Evolutionary conservation across 2,113 vertebrate genomes (phyloP), one percentile per base, ranked within the genome.

Genomic region (Sisor rabdophorus): DNA sequence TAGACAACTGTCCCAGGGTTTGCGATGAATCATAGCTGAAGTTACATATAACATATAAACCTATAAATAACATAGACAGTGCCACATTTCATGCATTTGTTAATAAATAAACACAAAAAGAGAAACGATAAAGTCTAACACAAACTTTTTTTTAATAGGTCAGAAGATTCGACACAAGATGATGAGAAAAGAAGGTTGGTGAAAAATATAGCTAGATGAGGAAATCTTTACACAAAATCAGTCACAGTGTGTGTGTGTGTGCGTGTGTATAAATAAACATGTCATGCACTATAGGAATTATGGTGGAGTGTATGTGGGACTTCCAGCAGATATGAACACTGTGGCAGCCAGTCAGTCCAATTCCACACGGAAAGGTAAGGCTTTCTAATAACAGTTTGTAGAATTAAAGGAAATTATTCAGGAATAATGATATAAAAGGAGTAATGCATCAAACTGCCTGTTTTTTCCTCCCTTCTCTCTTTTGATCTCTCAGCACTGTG

Each of bases 181-280:
- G 96, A 98, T 83, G 96, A 98, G 88, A 98, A 97, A 91, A 91
- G 94, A 89, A 93, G 93, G 96, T 98, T 89, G 65, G 47, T 54
- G 67, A 20, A 26, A 56, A 1, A 12, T 3, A 67, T 19, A 32
- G 3, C 11, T 12, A 9, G 28, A 56, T 20, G 4, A 68, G n/a
- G 19, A 47, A 11, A 17, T 52, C 10, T 69, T 28, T 69, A n/a
- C 30, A 28, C 17, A 69, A 5, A 7, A 69, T 19, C 15, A 69
- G 0, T 12, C 24, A 52, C 7, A 1, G 40, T 44, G 40, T 44
- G 40, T 58, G 55, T 24, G 55, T 58, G 22, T 22, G 48, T 44
- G 40, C 10, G n/a, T 32, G 6, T 55, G 16, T 13, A 15, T 54
- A 30, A 61, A 1, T 15, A 4, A 59, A 11, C 44, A 8, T 78